phyloP scores from a whole-genome alignment of 2,888 invertebrate species.

The Chrysotoxum bicinctum region DNA sequence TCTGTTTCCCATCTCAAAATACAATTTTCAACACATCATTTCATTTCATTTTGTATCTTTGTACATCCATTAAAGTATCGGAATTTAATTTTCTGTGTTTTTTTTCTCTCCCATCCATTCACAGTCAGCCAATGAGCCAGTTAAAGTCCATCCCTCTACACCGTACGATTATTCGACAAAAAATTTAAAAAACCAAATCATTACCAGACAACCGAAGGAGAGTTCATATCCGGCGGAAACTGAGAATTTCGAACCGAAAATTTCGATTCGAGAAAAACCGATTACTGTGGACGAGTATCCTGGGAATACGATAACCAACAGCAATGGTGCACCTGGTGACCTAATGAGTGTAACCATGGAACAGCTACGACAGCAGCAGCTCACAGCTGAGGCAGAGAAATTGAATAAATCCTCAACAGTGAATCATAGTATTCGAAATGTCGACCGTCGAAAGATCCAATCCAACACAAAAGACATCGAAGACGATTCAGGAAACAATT shows the following conservation, averaged over 20 bases:
- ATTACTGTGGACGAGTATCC: conserved; percentile 66
- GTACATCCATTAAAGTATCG: neutral
- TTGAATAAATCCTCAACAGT: conserved; percentile 77
- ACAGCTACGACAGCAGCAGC: conserved; percentile 74
- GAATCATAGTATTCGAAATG: conserved; percentile 77
- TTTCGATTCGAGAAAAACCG: conserved; percentile 73
- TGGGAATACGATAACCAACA: conserved; percentile 49
- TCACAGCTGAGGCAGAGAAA: conserved; percentile 78
- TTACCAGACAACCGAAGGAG: conserved; percentile 73
- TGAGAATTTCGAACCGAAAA: conserved; percentile 73
- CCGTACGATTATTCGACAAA: conserved; percentile 76
- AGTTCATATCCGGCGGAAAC: conserved; percentile 68
- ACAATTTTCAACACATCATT: neutral
- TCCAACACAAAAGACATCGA: conserved; percentile 82
- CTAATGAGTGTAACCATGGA: conserved; percentile 41
- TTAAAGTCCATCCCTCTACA: conserved; percentile 76
- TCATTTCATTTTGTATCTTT: neutral
- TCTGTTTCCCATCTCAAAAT: neutral
- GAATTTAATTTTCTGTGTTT: conserved; percentile 22
- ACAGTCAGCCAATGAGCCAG: conserved; percentile 79
- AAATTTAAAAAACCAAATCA: conserved; percentile 79
- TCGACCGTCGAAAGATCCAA: conserved; percentile 81
- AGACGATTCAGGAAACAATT: conserved; percentile 81
- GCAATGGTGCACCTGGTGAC: conserved; percentile 58
- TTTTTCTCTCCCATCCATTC: conserved; percentile 34